Evolutionary conservation across 2,888 invertebrate genomes (phyloP), one percentile per base, ranked within the genome.

Genomic region (Eurois occulta): DNA sequence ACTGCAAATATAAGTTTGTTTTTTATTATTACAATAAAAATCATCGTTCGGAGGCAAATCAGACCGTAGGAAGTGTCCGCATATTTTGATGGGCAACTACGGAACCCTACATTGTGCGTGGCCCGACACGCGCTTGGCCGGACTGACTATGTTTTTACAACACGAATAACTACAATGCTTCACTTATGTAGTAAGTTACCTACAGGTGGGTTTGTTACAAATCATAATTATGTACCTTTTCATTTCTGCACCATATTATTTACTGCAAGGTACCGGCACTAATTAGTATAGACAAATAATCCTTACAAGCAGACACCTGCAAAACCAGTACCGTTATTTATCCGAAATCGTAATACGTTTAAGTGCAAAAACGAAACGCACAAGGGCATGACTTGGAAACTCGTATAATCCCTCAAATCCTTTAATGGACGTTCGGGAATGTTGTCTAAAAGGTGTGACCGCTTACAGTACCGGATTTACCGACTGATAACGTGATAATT

Each of bases 391-490:
- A 89, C 87, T 91, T 86, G 86, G 86, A 89, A 90, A 92, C 91
- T 92, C 90, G 90, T 87, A 91, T 93, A 94, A 95, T 94, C 94
- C 92, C 84, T 80, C 89, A 92, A 95, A 95, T 94, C 95, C 93
- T 92, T 94, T 95, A 95, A 95, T 95, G 95, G 95, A 94, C 93
- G 92, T 92, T 91, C 90, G 91, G 87, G 91, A 92, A 92, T 91
- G 92, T 90, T 88, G 88, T 91, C 91, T 93, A 91, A 94, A 94
- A 94, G 93, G 93, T 94, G 91, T 91, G 90, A 92, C 87, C 90
- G 78, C 89, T 89, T 89, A 77, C 78, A 80, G 85, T 83, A 88
- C 78, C 84, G 68, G 86, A 82, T 84, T 89, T 85, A 88, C 80
- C 72, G 75, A 76, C 81, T 76, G 79, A 78, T 77, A 81, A 82